A percentile compares a stretch with the other conserved stretches of the same genome.
These are phyloP conservation scores for Brachionichthys hirsutus DNA, from an alignment of 2,113 vertebrate species.

Conservation along the genomic window DNA sequence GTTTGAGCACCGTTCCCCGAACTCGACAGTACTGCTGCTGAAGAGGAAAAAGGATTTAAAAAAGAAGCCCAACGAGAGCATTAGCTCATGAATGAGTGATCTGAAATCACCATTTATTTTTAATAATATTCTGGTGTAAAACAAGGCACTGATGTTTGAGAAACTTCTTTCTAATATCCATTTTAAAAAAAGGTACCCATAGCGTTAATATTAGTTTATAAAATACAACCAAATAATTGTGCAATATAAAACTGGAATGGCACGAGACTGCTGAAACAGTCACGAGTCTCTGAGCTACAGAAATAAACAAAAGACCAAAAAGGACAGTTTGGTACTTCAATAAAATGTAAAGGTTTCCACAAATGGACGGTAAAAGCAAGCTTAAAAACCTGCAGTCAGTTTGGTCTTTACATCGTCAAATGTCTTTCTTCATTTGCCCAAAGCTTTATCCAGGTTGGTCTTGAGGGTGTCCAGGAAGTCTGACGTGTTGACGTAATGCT, in stretches of 20 bases:
- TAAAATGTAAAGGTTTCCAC: constrained; percentile 26
- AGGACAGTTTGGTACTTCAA: constrained; percentile 22
- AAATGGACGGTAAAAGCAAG: constrained; percentile 44
- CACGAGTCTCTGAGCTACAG: constrained; percentile 1
- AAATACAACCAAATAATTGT: constrained; percentile 19
- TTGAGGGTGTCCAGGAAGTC: constrained; percentile 94
- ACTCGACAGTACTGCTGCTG: neutral
- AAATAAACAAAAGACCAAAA: constrained; percentile 35
- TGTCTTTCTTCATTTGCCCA: constrained; percentile 79
- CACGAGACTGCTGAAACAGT: neutral
- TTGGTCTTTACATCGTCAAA: neutral
- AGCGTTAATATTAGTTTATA: constrained; percentile 4
- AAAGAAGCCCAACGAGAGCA: neutral
- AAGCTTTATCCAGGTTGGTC: constrained; percentile 87
- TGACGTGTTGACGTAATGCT: constrained; percentile 92
- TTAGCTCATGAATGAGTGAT: neutral
- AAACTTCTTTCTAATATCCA: constrained; percentile 3
- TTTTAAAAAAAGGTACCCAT: constrained; percentile 24
- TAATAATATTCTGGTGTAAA: neutral
- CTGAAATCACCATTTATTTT: neutral
- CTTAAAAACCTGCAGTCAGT: constrained; percentile 24
- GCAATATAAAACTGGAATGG: constrained; percentile 24
- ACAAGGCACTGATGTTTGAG: neutral
- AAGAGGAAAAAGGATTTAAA: too few species aligned
- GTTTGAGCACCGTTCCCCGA: too few species aligned